Conservation (phyloP, 2,797 vertebrate genomes). For the Eulemur albifrons region DNA sequence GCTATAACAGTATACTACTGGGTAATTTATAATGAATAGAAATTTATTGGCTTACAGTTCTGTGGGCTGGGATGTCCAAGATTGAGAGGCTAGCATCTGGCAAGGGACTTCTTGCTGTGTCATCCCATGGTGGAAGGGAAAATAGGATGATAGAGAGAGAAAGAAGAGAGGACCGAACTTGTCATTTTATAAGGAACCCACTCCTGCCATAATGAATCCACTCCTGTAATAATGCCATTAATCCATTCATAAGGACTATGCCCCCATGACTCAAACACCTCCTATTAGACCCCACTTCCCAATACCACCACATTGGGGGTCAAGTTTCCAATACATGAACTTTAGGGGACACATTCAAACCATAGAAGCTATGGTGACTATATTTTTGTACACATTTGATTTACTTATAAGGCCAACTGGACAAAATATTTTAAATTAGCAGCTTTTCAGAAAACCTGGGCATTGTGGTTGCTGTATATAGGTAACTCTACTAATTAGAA, state of each 20-base stretch:
- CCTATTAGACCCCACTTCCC: no score
- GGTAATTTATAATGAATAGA: neutral
- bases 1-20: neutral
- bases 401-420: neutral
- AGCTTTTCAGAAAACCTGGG: neutral
- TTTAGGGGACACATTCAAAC: no score
- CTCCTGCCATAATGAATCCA: neutral
- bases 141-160: neutral
- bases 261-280: neutral
- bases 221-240: neutral
- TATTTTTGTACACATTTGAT: neutral
- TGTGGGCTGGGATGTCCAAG: neutral
- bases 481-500: neutral
- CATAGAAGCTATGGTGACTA: neutral
- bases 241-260: neutral
- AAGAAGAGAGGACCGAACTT: neutral
- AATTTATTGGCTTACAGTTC: neutral
- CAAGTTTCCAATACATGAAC: neutral
- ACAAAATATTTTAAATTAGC: neutral
- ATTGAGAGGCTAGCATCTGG: neutral
- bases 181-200: neutral
- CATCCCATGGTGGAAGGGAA: neutral
- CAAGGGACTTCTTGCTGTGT: neutral
- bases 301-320: neutral
- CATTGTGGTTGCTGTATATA: neutral